Conservation (phyloP, 2,113 vertebrate genomes). For the Cricetomys ansorgei region DNA sequence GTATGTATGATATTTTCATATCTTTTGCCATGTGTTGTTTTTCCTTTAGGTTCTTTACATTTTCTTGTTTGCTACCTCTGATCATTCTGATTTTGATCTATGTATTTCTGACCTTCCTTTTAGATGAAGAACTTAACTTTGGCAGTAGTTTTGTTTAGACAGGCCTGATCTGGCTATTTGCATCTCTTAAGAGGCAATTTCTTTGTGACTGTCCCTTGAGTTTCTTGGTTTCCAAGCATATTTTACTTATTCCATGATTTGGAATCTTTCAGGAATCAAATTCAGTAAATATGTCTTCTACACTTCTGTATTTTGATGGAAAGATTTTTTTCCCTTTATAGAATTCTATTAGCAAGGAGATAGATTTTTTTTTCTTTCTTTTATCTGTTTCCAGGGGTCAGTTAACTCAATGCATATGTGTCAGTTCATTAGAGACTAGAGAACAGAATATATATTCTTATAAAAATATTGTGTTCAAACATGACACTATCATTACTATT, state of each 20-base stretch:
- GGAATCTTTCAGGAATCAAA: background rate
- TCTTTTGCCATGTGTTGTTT: background rate
- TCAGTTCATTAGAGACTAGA: background rate
- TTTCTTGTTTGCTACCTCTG: background rate
- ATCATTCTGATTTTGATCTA: background rate
- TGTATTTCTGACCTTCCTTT: background rate
- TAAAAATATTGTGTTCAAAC: background rate
- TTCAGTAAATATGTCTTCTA: background rate
- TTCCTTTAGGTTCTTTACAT: background rate
- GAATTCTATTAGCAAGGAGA: background rate
- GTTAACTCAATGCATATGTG: background rate
- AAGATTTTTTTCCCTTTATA: background rate
- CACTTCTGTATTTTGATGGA: background rate
- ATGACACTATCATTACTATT: background rate
- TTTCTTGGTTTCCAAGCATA: background rate
- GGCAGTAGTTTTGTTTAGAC: background rate
- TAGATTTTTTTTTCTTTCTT: background rate
- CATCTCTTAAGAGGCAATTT: background rate
- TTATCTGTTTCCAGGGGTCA: background rate
- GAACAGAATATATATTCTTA: background rate
- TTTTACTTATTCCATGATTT: background rate
- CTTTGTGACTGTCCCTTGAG: background rate
- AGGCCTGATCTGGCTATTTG: background rate
- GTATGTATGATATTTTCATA: background rate
- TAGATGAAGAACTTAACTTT: background rate